phyloP scores from a whole-genome alignment of 2,888 invertebrate species.

The Leptinotarsa haldemani region DNA sequence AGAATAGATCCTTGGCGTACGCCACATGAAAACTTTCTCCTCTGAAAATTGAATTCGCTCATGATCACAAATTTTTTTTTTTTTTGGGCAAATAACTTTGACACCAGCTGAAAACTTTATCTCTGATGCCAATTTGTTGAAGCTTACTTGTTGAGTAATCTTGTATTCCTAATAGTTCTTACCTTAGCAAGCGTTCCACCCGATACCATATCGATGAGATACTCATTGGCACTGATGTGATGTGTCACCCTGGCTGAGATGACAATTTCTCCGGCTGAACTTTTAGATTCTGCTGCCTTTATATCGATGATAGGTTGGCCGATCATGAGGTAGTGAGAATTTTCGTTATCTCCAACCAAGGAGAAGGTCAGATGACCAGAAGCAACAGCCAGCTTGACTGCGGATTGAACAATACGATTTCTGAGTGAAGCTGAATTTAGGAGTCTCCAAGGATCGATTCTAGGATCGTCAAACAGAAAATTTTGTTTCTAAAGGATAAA shows the following conservation, averaged over 20 bases:
- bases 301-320: conserved; percentile 75
- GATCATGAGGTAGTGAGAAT: conserved; percentile 71
- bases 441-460: neutral
- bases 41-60: too few relatives aligned
- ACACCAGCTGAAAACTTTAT: too few relatives aligned
- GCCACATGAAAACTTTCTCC: too few relatives aligned
- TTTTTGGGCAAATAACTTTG: too few relatives aligned
- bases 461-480: neutral
- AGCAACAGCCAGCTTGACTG: conserved; percentile 74
- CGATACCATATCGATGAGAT: conserved; percentile 68
- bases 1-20: too few relatives aligned
- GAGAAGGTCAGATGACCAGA: conserved; percentile 72
- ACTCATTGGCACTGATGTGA: conserved; percentile 72
- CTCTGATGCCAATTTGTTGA: too few relatives aligned
- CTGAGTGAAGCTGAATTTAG: conserved; percentile 13
- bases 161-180: conserved; percentile 1
- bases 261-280: conserved; percentile 73
- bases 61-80: too few relatives aligned
- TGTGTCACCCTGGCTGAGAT: conserved; percentile 72
- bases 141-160: too few relatives aligned
- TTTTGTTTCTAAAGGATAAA: neutral
- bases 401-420: too few relatives aligned
- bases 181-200: conserved; percentile 70
- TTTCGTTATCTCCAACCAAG: conserved; percentile 68
- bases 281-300: conserved; percentile 67